Base-by-base conservation (phyloP, 2,113 vertebrate genomes). In the Oryzias celebensis region DNA sequence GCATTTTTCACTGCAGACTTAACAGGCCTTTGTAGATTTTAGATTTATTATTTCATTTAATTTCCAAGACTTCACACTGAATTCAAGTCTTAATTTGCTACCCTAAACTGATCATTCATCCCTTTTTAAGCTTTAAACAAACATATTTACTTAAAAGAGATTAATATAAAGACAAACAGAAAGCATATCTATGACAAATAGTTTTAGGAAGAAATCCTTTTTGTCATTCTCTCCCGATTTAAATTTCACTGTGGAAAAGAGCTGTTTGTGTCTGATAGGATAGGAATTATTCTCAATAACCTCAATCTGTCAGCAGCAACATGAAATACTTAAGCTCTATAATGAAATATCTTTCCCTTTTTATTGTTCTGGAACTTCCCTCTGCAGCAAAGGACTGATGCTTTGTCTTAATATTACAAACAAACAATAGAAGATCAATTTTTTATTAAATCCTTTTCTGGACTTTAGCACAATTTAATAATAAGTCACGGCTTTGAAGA, bases 391-490 rank as follows among this genome's bases (percentile, higher is more conserved):
- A 26, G 57, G 14, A 61, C 41, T 49, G 42, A 51, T 52, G 62
- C 14, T 16, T 65, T 69, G 20, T 47, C 53, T 55, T 71, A 80
- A 78, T 70, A 72, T 71, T 59, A 76, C 63, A 66, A 83, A 64
- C 65, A 47, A 17, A 73, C 75, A 49, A 69, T 62, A 43, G 42
- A 47, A 67, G 53, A 54, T 59, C n/a, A 13, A 17, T n/a, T 58
- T 73, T 77, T 61, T 16, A 65, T 67, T 73, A 18, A 13, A 67
- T 73, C 78, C 48, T 0, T 71, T 81, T 85, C 45, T 46, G 63
- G 52, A 23, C 62, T 28, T 76, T 71, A 61, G 18, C 28, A 59
- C 31, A 23, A 70, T 71, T 75, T 48, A 50, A 65, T 61, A 63
- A 47, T 68, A 28, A 51, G 50, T 61, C 23, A 47, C 68, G 26